Percentiles rank a stretch among this genome's conserved stretches.
Conservation (phyloP, 2,797 vertebrate species). For the Oreortyx pictus region DNA sequence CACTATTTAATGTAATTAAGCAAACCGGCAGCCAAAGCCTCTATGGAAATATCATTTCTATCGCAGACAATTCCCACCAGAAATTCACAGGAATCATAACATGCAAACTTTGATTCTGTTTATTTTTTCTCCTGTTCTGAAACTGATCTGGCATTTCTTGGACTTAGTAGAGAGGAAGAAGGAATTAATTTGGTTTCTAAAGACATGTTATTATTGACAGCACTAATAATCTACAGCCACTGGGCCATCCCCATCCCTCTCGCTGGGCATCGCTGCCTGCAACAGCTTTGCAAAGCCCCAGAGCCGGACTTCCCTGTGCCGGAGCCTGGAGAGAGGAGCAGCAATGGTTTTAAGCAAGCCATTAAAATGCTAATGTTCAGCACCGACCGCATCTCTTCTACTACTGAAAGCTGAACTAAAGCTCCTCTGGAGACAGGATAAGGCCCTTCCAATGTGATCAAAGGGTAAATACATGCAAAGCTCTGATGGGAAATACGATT, state of each 20-base stretch:
- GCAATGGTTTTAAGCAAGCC: slow-evolving; percentile 51
- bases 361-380: slow-evolving; percentile 70
- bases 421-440: slow-evolving; percentile 66
- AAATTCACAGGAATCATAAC: slow-evolving; percentile 69
- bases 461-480: slow-evolving; percentile 68
- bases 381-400: slow-evolving; percentile 50
- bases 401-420: slow-evolving; percentile 61
- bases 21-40: slow-evolving; percentile 69
- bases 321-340: slow-evolving; percentile 13
- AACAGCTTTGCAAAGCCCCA: slow-evolving; percentile 48
- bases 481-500: slow-evolving; percentile 57
- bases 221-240: slow-evolving; percentile 68
- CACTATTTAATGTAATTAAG: slow-evolving; percentile 82
- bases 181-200: slow-evolving; percentile 66
- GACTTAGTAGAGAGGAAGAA: slow-evolving; percentile 55
- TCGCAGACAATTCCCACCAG: slow-evolving; percentile 76
- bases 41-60: slow-evolving; percentile 77
- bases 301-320: not conserved
- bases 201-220: slow-evolving; percentile 55
- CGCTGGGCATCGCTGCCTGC: not conserved
- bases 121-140: slow-evolving; percentile 58
- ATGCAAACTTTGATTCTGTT: slow-evolving; percentile 73
- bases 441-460: slow-evolving; percentile 64
- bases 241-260: not conserved
- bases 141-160: slow-evolving; percentile 68